A percentile compares a stretch with the other conserved stretches of the same genome.
Conservation (phyloP, 1,140 invertebrate genomes). For the Euwallacea similis region DNA sequence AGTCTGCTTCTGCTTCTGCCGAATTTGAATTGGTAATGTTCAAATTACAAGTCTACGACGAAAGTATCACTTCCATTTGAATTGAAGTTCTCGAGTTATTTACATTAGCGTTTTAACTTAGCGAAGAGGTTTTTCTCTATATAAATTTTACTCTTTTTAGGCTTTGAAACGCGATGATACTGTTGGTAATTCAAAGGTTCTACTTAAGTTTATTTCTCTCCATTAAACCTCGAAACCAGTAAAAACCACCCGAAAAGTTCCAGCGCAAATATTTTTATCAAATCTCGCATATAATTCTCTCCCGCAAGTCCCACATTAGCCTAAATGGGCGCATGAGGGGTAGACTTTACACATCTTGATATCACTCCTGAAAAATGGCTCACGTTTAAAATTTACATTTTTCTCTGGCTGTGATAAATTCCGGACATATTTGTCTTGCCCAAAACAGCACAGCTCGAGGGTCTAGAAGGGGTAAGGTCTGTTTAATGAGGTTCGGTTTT, state of each 20-base stretch:
- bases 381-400: slow-evolving; percentile 37
- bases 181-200: too few relatives aligned
- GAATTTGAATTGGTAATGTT: slow-evolving; percentile 14
- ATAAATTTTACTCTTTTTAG: too few relatives aligned
- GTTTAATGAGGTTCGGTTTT: slow-evolving; percentile 23
- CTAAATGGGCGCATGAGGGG: slow-evolving; percentile 9
- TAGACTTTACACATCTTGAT: slow-evolving; percentile 32
- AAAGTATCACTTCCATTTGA: slow-evolving; percentile 6
- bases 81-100: neutral
- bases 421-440: slow-evolving; percentile 32
- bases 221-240: too few relatives aligned
- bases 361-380: slow-evolving; percentile 29
- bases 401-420: slow-evolving; percentile 26
- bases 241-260: neutral
- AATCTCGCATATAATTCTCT: slow-evolving; percentile 4
- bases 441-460: slow-evolving; percentile 15
- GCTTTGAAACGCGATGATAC: too few relatives aligned
- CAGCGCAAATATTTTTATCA: slow-evolving; percentile 7
- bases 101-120: neutral
- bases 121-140: too few relatives aligned
- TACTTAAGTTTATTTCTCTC: too few relatives aligned
- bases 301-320: slow-evolving; percentile 9
- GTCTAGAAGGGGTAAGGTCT: slow-evolving; percentile 22
- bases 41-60: slow-evolving; percentile 9
- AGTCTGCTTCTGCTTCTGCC: neutral